These are phyloP conservation scores for Hoplodrina blanda DNA, from an alignment of 2,888 invertebrate species.

Conservation along the genomic window DNA sequence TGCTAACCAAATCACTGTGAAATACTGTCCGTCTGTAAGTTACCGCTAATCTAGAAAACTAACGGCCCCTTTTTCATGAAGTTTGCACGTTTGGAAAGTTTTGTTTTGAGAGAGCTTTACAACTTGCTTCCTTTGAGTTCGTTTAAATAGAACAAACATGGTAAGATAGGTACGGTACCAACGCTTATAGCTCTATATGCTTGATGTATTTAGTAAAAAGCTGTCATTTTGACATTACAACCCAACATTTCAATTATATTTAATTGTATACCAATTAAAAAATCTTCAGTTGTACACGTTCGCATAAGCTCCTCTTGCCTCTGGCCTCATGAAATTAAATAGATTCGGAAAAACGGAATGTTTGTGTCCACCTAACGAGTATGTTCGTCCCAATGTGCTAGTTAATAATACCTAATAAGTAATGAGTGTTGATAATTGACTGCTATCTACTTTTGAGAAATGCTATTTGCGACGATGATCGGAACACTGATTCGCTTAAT, in stretches of 20 bases:
- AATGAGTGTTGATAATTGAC: slow-evolving; percentile 80
- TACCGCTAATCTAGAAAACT: slow-evolving; percentile 26
- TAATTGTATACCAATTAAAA: background rate
- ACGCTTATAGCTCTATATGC: too few relatives aligned
- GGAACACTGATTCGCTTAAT: slow-evolving; percentile 79
- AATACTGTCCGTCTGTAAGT: slow-evolving; percentile 25
- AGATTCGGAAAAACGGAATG: background rate
- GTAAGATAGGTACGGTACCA: background rate
- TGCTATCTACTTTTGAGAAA: slow-evolving; percentile 71
- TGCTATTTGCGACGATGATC: slow-evolving; percentile 83
- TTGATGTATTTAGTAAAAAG: too few relatives aligned
- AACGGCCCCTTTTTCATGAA: slow-evolving; percentile 25
- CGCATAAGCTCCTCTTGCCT: too few relatives aligned
- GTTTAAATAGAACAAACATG: background rate
- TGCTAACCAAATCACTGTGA: slow-evolving; percentile 79
- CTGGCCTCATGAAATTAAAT: background rate
- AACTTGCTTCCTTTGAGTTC: slow-evolving; percentile 5
- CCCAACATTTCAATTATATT: too few relatives aligned
- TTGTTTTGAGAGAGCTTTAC: slow-evolving; percentile 23
- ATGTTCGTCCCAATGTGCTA: background rate
- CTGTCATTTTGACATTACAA: too few relatives aligned
- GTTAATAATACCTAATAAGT: slow-evolving; percentile 77
- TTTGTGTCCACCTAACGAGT: background rate
- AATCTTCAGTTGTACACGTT: too few relatives aligned
- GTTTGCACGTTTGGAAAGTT: slow-evolving; percentile 11